phyloP scores from a whole-genome alignment of 2,113 vertebrate genomes.

The Merops nubicus region DNA sequence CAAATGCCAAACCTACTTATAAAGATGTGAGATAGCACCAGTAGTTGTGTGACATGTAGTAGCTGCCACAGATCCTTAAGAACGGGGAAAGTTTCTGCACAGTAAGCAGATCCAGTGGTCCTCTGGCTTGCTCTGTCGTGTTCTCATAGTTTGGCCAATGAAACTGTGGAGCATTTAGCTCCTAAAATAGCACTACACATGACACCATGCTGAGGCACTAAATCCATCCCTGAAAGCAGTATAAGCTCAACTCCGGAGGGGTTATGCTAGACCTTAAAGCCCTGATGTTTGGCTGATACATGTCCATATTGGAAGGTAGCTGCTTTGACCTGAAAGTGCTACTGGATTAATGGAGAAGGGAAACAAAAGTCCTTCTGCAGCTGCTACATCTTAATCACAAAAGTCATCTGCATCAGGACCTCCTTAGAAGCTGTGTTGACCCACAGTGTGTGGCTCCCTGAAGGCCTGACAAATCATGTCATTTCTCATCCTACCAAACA shows the following conservation, averaged over 20 bases:
- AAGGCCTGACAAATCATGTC: neutral
- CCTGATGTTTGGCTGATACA: neutral
- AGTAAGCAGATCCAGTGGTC: neutral
- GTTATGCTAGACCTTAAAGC: neutral
- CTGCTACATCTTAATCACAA: neutral
- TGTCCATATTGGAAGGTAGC: neutral
- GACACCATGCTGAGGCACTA: neutral
- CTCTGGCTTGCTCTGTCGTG: neutral
- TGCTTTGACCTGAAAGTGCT: neutral
- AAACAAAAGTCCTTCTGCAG: neutral
- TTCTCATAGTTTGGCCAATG: neutral
- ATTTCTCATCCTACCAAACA: conserved; percentile 15
- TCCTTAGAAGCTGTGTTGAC: neutral
- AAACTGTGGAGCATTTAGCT: neutral
- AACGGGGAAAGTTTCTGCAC: neutral
- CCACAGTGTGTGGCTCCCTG: neutral
- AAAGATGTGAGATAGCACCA: neutral
- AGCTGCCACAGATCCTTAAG: neutral
- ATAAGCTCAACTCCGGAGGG: neutral
- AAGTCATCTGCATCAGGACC: neutral
- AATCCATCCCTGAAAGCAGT: neutral
- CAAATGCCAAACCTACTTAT: neutral
- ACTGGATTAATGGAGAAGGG: neutral
- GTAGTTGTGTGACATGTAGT: neutral
- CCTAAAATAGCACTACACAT: neutral